These are phyloP conservation scores for Chalcosyrphus nemorum DNA, from an alignment of 2,888 invertebrate genomes.

Conservation along the genomic window DNA sequence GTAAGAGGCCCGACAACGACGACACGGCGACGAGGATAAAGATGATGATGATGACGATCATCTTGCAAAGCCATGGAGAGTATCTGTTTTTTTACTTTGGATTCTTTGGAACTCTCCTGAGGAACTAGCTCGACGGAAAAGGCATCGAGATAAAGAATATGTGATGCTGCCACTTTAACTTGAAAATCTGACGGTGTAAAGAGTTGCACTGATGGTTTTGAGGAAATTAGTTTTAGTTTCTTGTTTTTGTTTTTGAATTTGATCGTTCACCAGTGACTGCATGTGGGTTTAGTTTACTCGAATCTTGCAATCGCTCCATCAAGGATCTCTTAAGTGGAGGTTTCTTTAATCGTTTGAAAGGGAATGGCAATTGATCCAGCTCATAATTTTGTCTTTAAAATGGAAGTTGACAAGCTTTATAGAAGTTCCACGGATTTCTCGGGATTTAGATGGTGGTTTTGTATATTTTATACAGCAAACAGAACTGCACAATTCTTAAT, in stretches of 20 bases:
- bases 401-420: no score
- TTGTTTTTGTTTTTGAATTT: not conserved
- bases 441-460: no score
- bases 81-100: not conserved
- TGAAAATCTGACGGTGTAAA: slow-evolving; percentile 10
- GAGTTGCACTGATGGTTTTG: not conserved
- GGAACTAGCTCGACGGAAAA: not conserved
- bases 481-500: no score
- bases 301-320: slow-evolving; percentile 16
- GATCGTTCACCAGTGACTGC: slow-evolving; percentile 22
- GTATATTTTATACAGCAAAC: no score
- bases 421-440: no score
- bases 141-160: slow-evolving; percentile 56
- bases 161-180: slow-evolving; percentile 54
- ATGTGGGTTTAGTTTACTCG: slow-evolving; percentile 49
- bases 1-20: slow-evolving; percentile 55
- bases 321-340: slow-evolving; percentile 28
- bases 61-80: not conserved
- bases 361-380: no score
- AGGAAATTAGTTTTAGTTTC: slow-evolving; percentile 15
- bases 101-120: slow-evolving; percentile 5
- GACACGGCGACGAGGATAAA: slow-evolving; percentile 6
- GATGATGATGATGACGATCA: slow-evolving; percentile 23
- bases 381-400: no score
- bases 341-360: not conserved